Percentiles rank a stretch among this genome's conserved stretches.
These are phyloP conservation scores for Atta cephalotes DNA, from an alignment of 1,140 invertebrate species.

Conservation along the genomic window DNA sequence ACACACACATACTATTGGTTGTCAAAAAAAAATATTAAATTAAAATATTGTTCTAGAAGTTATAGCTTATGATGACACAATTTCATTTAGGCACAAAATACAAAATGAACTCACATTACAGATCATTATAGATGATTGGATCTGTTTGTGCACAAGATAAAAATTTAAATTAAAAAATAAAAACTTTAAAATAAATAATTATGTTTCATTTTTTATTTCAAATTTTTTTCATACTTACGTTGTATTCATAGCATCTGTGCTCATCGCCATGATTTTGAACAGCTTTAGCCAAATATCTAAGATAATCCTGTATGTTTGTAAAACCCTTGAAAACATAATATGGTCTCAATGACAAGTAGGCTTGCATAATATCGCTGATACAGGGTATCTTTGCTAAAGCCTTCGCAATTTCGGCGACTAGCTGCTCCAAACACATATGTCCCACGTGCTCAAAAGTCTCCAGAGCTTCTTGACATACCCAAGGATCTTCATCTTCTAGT, in stretches of 20 bases:
- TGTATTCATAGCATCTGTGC: constrained; percentile 70
- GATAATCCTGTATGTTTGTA: constrained; percentile 60
- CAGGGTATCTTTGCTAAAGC: constrained; percentile 66
- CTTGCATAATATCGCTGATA: constrained; percentile 72
- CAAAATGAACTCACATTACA: constrained; percentile 3
- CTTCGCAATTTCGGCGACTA: constrained; percentile 73
- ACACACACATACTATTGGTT: not conserved
- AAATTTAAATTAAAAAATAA: not conserved
- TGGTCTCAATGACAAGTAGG: constrained; percentile 73
- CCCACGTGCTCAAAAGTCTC: constrained; percentile 79
- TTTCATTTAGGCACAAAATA: not conserved
- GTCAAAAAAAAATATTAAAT: not conserved
- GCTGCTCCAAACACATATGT: constrained; percentile 70
- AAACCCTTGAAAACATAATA: constrained; percentile 70
- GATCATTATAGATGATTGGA: not conserved
- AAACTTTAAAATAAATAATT: constrained; percentile 4
- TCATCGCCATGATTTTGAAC: constrained; percentile 4
- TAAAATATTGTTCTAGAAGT: not conserved
- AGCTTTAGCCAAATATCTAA: constrained; percentile 48
- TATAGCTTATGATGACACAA: not conserved
- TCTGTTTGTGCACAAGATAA: not conserved
- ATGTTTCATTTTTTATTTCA: not conserved
- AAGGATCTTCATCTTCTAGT: constrained; percentile 74
- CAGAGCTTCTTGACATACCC: constrained; percentile 78
- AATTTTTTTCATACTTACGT: constrained; percentile 25